These are phyloP conservation scores for Petrocephalus schoutedeni DNA, from an alignment of 2,797 vertebrate species.

Conservation along the genomic window DNA sequence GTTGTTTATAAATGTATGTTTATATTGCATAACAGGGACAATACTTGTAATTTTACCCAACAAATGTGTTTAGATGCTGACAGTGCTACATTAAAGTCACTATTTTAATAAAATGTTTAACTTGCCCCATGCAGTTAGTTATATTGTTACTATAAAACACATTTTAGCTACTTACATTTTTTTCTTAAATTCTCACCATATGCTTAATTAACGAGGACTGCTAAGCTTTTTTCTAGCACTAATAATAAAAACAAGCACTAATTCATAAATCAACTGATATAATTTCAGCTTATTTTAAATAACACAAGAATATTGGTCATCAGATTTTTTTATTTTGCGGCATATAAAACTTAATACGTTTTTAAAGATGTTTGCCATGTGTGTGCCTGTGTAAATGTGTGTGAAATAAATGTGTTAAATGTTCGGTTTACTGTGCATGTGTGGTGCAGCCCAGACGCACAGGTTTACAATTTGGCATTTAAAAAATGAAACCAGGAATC, in stretches of 20 bases:
- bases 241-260: not conserved
- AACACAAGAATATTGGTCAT: not conserved
- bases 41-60: not conserved
- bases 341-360: not conserved
- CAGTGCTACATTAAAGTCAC: not conserved
- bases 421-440: not conserved
- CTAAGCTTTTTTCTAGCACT: not conserved
- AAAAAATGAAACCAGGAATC: not conserved
- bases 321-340: not conserved
- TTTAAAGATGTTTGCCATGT: not conserved
- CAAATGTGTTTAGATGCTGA: not conserved
- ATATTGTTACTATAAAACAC: not conserved
- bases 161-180: not conserved
- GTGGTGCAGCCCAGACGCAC: not conserved
- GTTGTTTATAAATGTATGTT: not conserved
- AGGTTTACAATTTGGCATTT: not conserved
- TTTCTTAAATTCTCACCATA: not conserved
- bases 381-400: not conserved
- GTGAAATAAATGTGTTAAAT: not conserved
- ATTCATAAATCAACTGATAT: not conserved
- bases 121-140: not conserved
- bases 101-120: not conserved
- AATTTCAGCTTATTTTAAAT: not conserved
- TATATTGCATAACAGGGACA: not conserved
- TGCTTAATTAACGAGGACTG: not conserved